A percentile compares a stretch with the other conserved stretches of the same genome.
These are phyloP conservation scores for Pegoplata infirma DNA, from an alignment of 2,888 invertebrate genomes.

Conservation along the genomic window DNA sequence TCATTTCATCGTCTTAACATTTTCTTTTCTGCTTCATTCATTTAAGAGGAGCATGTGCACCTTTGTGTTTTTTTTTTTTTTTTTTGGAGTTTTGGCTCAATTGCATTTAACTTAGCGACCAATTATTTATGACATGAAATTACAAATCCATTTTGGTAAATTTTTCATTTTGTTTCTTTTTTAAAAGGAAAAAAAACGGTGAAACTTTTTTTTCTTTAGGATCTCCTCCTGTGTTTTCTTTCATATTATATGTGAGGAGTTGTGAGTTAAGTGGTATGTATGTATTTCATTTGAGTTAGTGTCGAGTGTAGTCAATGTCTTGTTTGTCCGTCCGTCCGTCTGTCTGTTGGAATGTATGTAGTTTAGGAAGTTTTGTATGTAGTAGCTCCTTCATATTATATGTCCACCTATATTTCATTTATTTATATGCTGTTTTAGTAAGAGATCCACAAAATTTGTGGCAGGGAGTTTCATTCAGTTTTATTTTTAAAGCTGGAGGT, in stretches of 20 bases:
- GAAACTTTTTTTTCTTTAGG: slow-evolving; percentile 41
- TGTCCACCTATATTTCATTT: slow-evolving; percentile 62
- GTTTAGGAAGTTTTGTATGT: slow-evolving; percentile 36
- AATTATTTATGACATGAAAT: slow-evolving; percentile 78
- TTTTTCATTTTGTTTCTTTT: slow-evolving; percentile 72
- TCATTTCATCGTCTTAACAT: slow-evolving; percentile 33
- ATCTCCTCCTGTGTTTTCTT: slow-evolving; percentile 15
- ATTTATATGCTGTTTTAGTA: slow-evolving; percentile 42
- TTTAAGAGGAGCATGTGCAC: slow-evolving; percentile 53
- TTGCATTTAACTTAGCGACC: slow-evolving; percentile 72
- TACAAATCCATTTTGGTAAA: slow-evolving; percentile 77
- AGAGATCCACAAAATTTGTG: slow-evolving; percentile 23
- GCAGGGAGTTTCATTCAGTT: slow-evolving; percentile 12
- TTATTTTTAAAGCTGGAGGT: slow-evolving; percentile 1
- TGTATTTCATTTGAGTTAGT: slow-evolving; percentile 58
- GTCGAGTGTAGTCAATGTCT: slow-evolving; percentile 54
- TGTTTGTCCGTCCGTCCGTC: slow-evolving; percentile 24
- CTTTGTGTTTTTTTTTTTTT: slow-evolving; percentile 27
- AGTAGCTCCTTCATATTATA: slow-evolving; percentile 57
- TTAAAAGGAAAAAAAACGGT: slow-evolving; percentile 64
- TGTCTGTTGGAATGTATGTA: slow-evolving; percentile 14
- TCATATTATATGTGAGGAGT: not conserved
- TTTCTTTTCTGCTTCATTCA: slow-evolving; percentile 22
- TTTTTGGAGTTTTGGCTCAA: slow-evolving; percentile 59
- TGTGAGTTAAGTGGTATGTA: slow-evolving; percentile 44